Evolutionary conservation across 2,888 invertebrate genomes (phyloP), one percentile per base, ranked within the genome.

Genomic region (Lordiphosa fenestrarum): DNA sequence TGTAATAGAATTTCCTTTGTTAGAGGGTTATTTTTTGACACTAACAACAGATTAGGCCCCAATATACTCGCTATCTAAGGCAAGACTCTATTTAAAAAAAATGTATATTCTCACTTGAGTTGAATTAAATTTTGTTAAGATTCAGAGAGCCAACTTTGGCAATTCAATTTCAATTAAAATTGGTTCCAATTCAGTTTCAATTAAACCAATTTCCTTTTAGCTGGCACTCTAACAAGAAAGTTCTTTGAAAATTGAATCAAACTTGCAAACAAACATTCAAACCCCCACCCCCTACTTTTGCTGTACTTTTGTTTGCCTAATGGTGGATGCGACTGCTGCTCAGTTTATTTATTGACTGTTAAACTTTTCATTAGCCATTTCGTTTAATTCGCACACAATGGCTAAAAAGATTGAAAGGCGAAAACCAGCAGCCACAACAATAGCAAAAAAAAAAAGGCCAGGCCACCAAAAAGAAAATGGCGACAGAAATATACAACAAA

Each of bases 321-420:
- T 51, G 50, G 35, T n/a, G 41, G 50, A 41, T 63, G 55, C 19
- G 12, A 21, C 40, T 48, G 37, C 30, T 48, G 53, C 61, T 54
- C 35, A 64, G 63, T 73, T 75, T 84, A 83, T 85, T 75, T 84
- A 77, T 85, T 84, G 73, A 71, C 84, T 81, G 82, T 81, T 81
- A 81, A 81, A 78, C 82, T 78, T 81, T 83, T 85, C 85, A 85
- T 85, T 83, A 83, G 78, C 76, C 82, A 84, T 84, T 83, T 82
- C 73, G 82, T 66, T 80, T 82, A 84, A 84, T 84, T 75, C 82
- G 67, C 82, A 84, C 75, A 80, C 82, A 80, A 82, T 82, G 66
- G 71, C 67, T 62, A 67, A 53, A 67, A 53, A 70, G 76, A 83
- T 70, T 75, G 76, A 80, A 70, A 70, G 67, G 48, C 68, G 23